phyloP scores from a whole-genome alignment of 2,797 vertebrate genomes.

The Platalea minor region DNA sequence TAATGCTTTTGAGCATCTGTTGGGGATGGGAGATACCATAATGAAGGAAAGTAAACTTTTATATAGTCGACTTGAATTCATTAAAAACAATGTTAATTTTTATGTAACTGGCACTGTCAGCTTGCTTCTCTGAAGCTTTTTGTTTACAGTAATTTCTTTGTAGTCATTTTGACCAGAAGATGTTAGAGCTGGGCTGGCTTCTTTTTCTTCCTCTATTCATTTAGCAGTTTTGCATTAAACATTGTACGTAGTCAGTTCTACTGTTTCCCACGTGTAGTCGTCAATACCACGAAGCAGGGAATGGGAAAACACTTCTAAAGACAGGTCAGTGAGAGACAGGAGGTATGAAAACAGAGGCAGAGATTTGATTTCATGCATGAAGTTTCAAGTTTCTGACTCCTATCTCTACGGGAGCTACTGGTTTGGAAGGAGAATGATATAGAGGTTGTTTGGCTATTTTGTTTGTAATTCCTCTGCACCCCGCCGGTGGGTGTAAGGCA shows the following conservation, averaged over 20 bases:
- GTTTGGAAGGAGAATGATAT: neutral
- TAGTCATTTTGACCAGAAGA: neutral
- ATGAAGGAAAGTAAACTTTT: neutral
- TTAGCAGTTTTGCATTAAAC: neutral
- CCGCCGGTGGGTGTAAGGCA: accelerated
- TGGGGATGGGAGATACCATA: neutral
- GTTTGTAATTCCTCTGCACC: neutral
- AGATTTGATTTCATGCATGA: neutral
- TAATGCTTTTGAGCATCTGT: neutral
- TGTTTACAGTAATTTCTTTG: neutral
- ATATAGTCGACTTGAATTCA: neutral
- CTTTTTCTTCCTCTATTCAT: neutral
- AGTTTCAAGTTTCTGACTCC: neutral
- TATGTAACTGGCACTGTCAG: neutral
- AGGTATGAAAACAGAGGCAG: neutral
- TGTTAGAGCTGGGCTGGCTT: neutral
- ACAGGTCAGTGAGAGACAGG: neutral
- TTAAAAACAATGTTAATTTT: neutral
- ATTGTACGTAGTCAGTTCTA: accelerated
- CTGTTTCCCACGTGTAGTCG: neutral
- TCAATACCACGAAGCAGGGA: neutral
- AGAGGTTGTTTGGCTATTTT: neutral
- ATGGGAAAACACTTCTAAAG: neutral
- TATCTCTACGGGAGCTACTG: neutral
- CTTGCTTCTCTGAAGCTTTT: neutral